phyloP scores from a whole-genome alignment of 2,888 invertebrate species.

The Dexiosoma caninum region DNA sequence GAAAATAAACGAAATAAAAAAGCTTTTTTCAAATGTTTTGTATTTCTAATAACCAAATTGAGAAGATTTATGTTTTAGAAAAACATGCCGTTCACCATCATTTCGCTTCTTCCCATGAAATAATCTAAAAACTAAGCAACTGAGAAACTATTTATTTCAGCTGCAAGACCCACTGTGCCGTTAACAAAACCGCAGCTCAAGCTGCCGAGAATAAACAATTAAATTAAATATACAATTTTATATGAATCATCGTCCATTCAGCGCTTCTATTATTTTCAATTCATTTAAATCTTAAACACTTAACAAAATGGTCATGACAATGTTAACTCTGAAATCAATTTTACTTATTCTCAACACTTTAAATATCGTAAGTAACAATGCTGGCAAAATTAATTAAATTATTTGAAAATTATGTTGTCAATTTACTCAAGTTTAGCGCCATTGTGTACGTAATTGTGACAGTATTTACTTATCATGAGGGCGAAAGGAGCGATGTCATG shows the following conservation, averaged over 20 bases:
- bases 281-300: slow-evolving; percentile 18
- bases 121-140: too few relatives aligned
- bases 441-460: slow-evolving; percentile 39
- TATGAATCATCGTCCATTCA: slow-evolving; percentile 26
- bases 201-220: background rate
- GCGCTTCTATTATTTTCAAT: background rate
- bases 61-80: too few relatives aligned
- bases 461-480: slow-evolving; percentile 6
- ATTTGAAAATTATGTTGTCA: background rate
- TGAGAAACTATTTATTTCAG: too few relatives aligned
- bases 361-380: slow-evolving; percentile 53
- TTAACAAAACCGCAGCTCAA: slow-evolving; percentile 3
- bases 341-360: slow-evolving; percentile 51
- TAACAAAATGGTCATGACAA: slow-evolving; percentile 46
- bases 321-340: slow-evolving; percentile 38
- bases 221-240: background rate
- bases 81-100: too few relatives aligned
- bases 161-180: background rate
- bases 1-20: too few relatives aligned
- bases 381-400: background rate
- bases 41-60: too few relatives aligned
- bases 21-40: too few relatives aligned
- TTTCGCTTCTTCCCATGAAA: too few relatives aligned
- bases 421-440: slow-evolving; percentile 22
- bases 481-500: slow-evolving; percentile 7